Evolutionary conservation across 2,797 vertebrate genomes (phyloP).

Genomic region (Betta splendens): DNA sequence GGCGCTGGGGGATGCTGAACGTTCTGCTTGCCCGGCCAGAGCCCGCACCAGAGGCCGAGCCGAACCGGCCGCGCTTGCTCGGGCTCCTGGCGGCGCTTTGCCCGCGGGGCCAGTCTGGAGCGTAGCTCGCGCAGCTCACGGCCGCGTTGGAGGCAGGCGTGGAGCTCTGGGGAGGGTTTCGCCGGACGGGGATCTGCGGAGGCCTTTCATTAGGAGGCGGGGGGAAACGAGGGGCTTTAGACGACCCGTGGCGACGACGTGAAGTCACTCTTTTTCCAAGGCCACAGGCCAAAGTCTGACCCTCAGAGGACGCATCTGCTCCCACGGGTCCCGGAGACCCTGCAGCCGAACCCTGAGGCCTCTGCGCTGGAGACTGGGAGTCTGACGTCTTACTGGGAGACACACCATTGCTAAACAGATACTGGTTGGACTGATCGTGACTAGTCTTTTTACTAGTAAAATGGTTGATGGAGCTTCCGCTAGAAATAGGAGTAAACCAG

Average conservation of each 20-base stretch:
- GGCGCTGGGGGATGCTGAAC: conserved; percentile 29
- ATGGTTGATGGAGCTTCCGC: conserved; percentile 7
- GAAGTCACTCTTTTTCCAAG: conserved; percentile 12
- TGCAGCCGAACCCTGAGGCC: neutral
- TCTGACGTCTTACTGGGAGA: neutral
- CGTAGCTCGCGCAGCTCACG: neutral
- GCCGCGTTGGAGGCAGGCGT: neutral
- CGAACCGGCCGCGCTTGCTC: neutral
- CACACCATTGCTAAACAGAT: neutral
- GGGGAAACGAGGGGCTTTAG: neutral
- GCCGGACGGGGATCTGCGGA: neutral
- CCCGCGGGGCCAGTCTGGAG: neutral
- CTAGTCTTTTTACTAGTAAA: accelerated
- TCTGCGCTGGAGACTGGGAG: conserved; percentile 2
- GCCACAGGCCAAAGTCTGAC: conserved; percentile 16
- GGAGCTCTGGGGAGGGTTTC: neutral
- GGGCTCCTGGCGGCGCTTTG: neutral
- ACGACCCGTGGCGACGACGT: accelerated
- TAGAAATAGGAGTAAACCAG: conserved; percentile 7
- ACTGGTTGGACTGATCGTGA: neutral
- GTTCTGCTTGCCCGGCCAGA: conserved; percentile 2
- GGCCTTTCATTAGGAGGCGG: accelerated
- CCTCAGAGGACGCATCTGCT: accelerated
- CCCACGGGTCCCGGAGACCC: conserved; percentile 1
- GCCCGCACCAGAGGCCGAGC: too few relatives aligned